Conservation (phyloP, 1,140 invertebrate species). For the Brachionus paranguensis region DNA sequence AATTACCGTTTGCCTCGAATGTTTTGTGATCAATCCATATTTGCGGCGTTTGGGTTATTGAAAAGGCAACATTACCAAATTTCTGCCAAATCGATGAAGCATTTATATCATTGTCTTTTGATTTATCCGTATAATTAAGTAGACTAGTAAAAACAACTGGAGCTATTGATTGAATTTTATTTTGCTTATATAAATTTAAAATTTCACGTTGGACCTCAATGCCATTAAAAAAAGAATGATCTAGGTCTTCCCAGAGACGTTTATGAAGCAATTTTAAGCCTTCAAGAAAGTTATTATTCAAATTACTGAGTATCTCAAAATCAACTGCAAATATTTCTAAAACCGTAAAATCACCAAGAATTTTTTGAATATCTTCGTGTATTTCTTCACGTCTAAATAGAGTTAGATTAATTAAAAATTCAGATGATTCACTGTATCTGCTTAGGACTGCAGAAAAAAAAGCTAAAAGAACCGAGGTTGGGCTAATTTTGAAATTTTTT, state of each 20-base stretch:
- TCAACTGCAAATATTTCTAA: neutral
- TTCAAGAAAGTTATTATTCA: neutral
- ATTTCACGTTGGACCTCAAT: neutral
- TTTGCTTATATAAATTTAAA: neutral
- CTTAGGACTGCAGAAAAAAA: neutral
- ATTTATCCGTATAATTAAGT: neutral
- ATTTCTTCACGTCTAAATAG: neutral
- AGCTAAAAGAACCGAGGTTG: neutral
- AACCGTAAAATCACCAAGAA: neutral
- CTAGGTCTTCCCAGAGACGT: neutral
- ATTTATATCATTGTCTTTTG: neutral
- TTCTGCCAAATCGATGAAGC: neutral
- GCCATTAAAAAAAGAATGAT: neutral
- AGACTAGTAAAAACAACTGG: neutral
- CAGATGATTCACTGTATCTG: neutral
- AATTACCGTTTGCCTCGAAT: neutral
- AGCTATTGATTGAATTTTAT: neutral
- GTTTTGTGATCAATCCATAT: neutral
- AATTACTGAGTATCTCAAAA: neutral
- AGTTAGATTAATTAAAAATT: neutral
- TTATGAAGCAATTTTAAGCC: neutral
- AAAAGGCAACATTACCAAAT: neutral
- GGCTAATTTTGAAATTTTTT: neutral
- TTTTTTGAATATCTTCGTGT: neutral
- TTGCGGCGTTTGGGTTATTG: neutral